Evolutionary conservation across 1,140 invertebrate species (phyloP).

Genomic region (Whitmania pigra): DNA sequence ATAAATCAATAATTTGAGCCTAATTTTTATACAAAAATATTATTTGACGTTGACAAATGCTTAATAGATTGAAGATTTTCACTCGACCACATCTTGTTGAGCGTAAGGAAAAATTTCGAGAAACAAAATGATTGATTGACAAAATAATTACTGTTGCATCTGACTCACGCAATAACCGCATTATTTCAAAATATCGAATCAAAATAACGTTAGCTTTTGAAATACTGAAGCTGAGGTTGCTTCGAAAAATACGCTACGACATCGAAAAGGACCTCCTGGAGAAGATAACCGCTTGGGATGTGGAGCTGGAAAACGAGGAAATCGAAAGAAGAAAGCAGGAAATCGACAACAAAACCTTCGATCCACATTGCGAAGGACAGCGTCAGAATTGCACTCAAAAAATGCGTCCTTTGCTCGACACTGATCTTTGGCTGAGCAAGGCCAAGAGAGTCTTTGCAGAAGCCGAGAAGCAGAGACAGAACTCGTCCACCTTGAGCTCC

Average conservation of each 20-base stretch:
- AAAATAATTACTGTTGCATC: too few species aligned
- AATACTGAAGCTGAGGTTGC: neutral
- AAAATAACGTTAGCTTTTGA: neutral
- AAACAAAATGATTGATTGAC: too few species aligned
- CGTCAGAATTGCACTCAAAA: too few species aligned
- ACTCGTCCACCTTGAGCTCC: neutral
- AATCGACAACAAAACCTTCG: neutral
- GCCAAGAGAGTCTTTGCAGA: neutral
- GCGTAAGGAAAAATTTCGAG: too few species aligned
- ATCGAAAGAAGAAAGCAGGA: neutral
- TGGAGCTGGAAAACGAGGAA: neutral
- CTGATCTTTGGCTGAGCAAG: neutral
- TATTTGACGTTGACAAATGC: too few species aligned
- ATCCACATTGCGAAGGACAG: slow-evolving; percentile 6
- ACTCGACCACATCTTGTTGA: too few species aligned
- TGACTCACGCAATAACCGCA: too few species aligned
- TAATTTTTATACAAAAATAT: too few species aligned
- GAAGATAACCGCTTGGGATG: neutral
- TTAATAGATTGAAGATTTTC: too few species aligned
- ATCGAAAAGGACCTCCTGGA: slow-evolving; percentile 8
- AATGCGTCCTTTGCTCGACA: too few species aligned
- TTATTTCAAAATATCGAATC: too few species aligned
- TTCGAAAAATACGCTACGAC: slow-evolving; percentile 9
- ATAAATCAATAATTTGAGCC: too few species aligned
- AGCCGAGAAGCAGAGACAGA: slow-evolving; percentile 7